Base-by-base conservation (phyloP, 2,888 invertebrate species). In the Antitype chi region DNA sequence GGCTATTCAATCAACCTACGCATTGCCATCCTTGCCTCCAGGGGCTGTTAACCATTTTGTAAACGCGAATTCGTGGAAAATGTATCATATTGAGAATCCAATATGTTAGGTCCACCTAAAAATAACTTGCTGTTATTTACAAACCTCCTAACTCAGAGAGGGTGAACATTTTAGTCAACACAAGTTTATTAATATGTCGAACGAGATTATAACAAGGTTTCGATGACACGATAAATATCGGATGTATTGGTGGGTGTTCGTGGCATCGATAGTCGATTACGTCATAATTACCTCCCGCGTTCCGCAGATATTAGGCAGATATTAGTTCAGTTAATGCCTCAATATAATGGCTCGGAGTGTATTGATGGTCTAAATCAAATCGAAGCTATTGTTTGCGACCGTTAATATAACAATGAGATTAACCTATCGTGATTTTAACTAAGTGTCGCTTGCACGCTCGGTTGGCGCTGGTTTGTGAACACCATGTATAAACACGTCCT, bases 351-450 rank as follows among this genome's bases (percentile, higher is more conserved):
- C 78, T 80, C 78, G 82, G 73, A 84, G 87, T 87, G 84, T 91
- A 89, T 90, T 89, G 89, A 89, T 89, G 88, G 89, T 90, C 90
- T 90, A 89, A 89, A 93, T 92, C 92, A 91, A 90, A 92, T 90
- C 87, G 88, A 80, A 76, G 81, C 90, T 82, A 92, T 93, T 93
- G 92, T 93, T 89, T 83, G 87, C 74, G 69, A 80, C 81, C 73
- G 81, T 81, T 82, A 84, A 80, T 87, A 85, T 85, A 85, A 89
- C 89, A 90, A 89, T 88, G 83, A 80, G 85, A 86, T 90, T 87
- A 88, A 82, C 86, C 83, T 87, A 86, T 85, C 82, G 80, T 85
- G 84, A 83, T 78, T 81, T 81, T 75, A 81, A 81, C 78, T 57
- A 78, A 76, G 74, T 84, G 85, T 77, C 80, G 76, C 75, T 70